Evolutionary conservation across 2,888 invertebrate genomes (phyloP).

Genomic region (Octonoba sinensis): DNA sequence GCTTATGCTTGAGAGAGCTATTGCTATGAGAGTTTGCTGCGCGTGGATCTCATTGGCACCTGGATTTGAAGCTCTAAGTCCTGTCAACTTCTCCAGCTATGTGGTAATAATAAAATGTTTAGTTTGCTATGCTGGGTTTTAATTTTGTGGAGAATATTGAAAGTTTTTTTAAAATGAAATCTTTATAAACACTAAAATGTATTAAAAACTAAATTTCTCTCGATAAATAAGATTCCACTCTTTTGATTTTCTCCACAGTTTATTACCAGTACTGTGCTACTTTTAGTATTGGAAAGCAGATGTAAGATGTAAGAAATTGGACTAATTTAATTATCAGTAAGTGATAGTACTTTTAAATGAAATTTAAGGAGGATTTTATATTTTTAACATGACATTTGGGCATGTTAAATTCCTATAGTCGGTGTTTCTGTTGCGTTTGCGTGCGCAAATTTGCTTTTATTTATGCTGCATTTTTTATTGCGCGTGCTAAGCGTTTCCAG

Average conservation of each 20-base stretch:
- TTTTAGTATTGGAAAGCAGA: constrained; percentile 61
- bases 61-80: constrained; percentile 29
- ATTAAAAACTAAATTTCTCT: constrained; percentile 7
- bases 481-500: constrained; percentile 13
- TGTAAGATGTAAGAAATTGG: constrained; percentile 59
- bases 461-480: constrained; percentile 49
- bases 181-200: constrained; percentile 14
- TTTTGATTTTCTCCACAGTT: constrained; percentile 65
- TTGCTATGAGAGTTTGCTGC: constrained; percentile 50
- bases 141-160: constrained; percentile 62
- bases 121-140: constrained; percentile 62
- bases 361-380: constrained; percentile 50
- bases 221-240: constrained; percentile 34
- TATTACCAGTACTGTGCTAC: constrained; percentile 60
- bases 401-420: constrained; percentile 40
- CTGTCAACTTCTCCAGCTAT: constrained; percentile 32
- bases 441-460: constrained; percentile 46
- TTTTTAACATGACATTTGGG: constrained; percentile 55
- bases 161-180: constrained; percentile 36
- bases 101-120: constrained; percentile 64
- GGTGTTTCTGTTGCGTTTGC: constrained; percentile 4
- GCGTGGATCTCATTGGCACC: constrained; percentile 32
- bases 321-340: constrained; percentile 61
- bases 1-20: constrained; percentile 49
- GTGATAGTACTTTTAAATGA: constrained; percentile 58